These are phyloP conservation scores for Eublepharis macularius DNA, from an alignment of 2,113 vertebrate genomes.

Conservation along the genomic window DNA sequence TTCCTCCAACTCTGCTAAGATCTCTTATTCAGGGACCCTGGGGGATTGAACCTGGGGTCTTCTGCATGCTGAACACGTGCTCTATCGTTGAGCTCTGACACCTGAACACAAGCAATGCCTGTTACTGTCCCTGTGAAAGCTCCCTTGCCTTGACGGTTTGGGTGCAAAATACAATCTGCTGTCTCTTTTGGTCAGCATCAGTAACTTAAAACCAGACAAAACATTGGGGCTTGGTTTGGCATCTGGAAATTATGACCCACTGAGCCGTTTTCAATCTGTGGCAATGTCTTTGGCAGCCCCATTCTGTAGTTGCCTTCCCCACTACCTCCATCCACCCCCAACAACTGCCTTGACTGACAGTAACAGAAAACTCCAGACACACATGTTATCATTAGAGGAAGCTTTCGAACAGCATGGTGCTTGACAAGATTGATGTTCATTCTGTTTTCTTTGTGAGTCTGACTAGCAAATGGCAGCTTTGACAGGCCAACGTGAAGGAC, in stretches of 20 bases:
- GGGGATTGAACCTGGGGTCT: not conserved
- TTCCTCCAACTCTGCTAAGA: not conserved
- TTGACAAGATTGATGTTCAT: not conserved
- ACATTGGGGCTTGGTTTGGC: constrained; percentile 24
- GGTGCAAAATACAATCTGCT: constrained; percentile 18
- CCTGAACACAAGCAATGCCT: not conserved
- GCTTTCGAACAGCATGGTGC: not conserved
- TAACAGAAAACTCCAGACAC: not conserved
- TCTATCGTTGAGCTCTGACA: not conserved
- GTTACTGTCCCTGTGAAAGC: not conserved
- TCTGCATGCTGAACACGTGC: not conserved
- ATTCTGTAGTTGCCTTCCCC: constrained; percentile 9
- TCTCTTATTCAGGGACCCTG: not conserved
- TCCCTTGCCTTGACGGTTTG: not conserved
- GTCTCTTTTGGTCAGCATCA: constrained; percentile 49
- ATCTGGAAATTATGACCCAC: not conserved
- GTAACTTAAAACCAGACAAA: constrained; percentile 15
- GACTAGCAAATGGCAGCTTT: constrained; percentile 18
- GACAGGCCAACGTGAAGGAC: not conserved
- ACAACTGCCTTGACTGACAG: not conserved
- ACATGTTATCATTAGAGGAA: not conserved
- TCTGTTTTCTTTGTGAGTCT: not conserved
- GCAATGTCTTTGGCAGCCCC: not conserved
- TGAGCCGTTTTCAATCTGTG: constrained; percentile 20
- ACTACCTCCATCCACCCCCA: not conserved